Evolutionary conservation across 23 tunicate species (phyloP).

Genomic region (Botrylloides violaceus): DNA sequence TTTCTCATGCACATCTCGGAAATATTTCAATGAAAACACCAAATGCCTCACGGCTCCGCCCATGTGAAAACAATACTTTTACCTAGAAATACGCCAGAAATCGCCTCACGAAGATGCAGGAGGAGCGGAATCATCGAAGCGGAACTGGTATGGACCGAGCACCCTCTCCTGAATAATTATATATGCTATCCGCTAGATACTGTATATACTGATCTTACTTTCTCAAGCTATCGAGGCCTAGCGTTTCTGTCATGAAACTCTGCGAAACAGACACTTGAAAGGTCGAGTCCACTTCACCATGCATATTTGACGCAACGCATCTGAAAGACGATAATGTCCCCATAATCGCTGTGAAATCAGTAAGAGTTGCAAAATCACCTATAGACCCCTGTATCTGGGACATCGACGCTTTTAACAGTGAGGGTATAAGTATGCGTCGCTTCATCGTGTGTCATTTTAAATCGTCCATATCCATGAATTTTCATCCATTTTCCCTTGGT

Average conservation of each 20-base stretch:
- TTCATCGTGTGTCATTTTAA: constrained; percentile 42
- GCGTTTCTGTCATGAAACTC: constrained; percentile 35
- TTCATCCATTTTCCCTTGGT: constrained; percentile 91
- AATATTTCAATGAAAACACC: no score
- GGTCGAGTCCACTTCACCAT: constrained; percentile 66
- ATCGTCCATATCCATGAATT: constrained; percentile 64
- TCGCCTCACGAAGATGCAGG: no score
- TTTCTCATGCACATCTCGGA: no score
- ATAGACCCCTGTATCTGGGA: constrained; percentile 79
- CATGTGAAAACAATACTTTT: no score
- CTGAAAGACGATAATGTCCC: constrained; percentile 22
- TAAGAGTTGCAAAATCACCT: constrained; percentile 22
- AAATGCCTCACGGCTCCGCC: no score
- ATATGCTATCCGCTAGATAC: no score
- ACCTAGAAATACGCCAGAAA: no score
- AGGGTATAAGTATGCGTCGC: constrained; percentile 44
- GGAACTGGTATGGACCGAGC: no score
- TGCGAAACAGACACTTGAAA: constrained; percentile 69
- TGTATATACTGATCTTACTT: constrained; percentile 32
- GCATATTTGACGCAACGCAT: constrained; percentile 67
- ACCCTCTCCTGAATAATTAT: no score
- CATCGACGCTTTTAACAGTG: constrained; percentile 40
- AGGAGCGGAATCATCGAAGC: no score
- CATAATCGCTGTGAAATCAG: background rate
- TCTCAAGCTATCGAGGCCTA: constrained; percentile 53